These are phyloP conservation scores for Gonioctena quinquepunctata DNA, from an alignment of 1,140 invertebrate genomes.

Conservation along the genomic window DNA sequence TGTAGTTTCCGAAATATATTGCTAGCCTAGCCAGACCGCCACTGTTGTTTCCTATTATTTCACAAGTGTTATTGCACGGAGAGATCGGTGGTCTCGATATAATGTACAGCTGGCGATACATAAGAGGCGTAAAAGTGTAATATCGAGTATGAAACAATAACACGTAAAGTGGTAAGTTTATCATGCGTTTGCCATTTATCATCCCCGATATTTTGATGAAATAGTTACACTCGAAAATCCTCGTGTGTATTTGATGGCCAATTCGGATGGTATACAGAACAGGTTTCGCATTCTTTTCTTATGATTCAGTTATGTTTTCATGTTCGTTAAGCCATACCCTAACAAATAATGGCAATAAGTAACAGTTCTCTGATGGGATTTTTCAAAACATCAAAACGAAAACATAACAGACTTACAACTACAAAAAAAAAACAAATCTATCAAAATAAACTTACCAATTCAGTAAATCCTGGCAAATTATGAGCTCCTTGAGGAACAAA, in stretches of 20 bases:
- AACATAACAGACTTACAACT: too few relatives aligned
- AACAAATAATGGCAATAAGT: too few relatives aligned
- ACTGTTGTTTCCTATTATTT: not conserved
- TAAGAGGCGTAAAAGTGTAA: not conserved
- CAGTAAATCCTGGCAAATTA: too few relatives aligned
- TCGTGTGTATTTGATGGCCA: slow-evolving; percentile 43
- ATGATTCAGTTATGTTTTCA: too few relatives aligned
- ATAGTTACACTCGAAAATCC: slow-evolving; percentile 12
- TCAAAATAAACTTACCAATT: too few relatives aligned
- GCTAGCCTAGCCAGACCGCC: too few relatives aligned
- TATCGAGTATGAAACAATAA: slow-evolving; percentile 9
- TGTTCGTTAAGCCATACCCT: too few relatives aligned
- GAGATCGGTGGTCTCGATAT: not conserved
- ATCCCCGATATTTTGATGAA: slow-evolving; percentile 40
- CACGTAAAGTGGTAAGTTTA: slow-evolving; percentile 43
- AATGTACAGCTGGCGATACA: slow-evolving; percentile 2
- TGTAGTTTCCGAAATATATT: too few relatives aligned
- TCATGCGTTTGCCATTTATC: slow-evolving; percentile 46
- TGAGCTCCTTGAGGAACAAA: too few relatives aligned
- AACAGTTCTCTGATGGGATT: too few relatives aligned
- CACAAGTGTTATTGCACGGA: not conserved
- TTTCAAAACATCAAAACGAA: too few relatives aligned
- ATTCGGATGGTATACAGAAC: not conserved
- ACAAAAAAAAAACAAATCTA: too few relatives aligned
- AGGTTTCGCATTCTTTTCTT: not conserved